Evolutionary conservation across 2,797 vertebrate genomes (phyloP).

Genomic region (Botia almorhae): DNA sequence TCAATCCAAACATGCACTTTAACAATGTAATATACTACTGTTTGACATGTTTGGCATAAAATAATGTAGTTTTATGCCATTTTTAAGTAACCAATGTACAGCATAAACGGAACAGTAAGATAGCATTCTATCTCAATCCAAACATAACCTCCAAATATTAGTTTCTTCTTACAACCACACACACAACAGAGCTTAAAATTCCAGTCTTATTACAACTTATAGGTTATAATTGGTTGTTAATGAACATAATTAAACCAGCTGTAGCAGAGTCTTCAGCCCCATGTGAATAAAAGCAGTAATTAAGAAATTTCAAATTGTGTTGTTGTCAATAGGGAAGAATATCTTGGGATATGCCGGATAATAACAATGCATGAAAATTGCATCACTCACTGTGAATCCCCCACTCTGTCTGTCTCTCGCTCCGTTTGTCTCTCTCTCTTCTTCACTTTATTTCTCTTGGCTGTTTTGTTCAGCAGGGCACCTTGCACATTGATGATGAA

Average conservation of each 20-base stretch:
- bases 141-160: neutral
- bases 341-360: neutral
- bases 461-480: neutral
- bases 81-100: neutral
- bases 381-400: neutral
- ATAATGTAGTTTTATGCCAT: neutral
- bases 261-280: constrained; percentile 14
- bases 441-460: neutral
- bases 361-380: neutral
- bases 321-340: constrained; percentile 19
- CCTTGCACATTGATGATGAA: neutral
- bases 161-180: neutral
- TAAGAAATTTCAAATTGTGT: constrained; percentile 24
- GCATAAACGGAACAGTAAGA: neutral
- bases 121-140: neutral
- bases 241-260: constrained; percentile 70
- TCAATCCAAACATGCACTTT: neutral
- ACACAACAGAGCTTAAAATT: neutral
- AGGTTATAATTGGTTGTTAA: constrained; percentile 44
- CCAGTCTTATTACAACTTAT: constrained; percentile 37
- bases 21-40: too few relatives aligned
- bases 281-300: constrained; percentile 19
- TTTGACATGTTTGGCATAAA: neutral
- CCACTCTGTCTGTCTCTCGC: neutral
- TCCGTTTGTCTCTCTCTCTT: neutral